Conservation (phyloP, 2,888 invertebrate genomes). For the Limnephilus rhombicus region DNA sequence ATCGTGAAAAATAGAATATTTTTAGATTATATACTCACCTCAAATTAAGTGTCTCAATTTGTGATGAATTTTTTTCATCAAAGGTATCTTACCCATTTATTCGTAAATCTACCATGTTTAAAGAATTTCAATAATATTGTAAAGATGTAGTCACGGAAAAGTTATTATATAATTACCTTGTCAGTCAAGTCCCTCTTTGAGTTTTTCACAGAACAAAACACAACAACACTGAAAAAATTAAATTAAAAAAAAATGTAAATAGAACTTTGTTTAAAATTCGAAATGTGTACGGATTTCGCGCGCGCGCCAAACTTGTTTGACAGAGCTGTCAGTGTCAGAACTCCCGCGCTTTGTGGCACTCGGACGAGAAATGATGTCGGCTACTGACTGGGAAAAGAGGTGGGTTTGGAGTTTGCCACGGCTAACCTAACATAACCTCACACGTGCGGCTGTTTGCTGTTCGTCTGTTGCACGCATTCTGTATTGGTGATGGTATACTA, state of each 20-base stretch:
- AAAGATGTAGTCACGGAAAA: neutral
- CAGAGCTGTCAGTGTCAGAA: constrained; percentile 27
- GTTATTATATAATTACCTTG: constrained; percentile 28
- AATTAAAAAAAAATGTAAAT: constrained; percentile 3
- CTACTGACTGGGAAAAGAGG: neutral
- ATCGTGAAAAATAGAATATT: too few relatives aligned
- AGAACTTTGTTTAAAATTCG: neutral
- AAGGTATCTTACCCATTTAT: too few relatives aligned
- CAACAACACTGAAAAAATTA: neutral
- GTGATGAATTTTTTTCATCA: too few relatives aligned
- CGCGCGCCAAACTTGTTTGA: constrained; percentile 33
- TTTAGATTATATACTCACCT: too few relatives aligned
- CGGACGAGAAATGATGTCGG: constrained; percentile 18
- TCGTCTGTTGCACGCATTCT: neutral
- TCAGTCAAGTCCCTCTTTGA: neutral
- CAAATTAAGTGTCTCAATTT: too few relatives aligned
- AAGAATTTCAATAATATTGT: neutral
- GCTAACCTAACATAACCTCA: neutral
- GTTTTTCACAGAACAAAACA: constrained; percentile 8
- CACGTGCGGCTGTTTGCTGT: neutral
- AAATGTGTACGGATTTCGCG: constrained; percentile 12
- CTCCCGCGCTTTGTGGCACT: constrained; percentile 39
- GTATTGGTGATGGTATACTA: neutral
- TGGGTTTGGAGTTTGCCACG: neutral
- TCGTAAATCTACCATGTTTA: too few relatives aligned